Percentiles rank a stretch among this genome's conserved stretches.
phyloP scores from a whole-genome alignment of 2,888 invertebrate species.

The Sylvicola cinctus region DNA sequence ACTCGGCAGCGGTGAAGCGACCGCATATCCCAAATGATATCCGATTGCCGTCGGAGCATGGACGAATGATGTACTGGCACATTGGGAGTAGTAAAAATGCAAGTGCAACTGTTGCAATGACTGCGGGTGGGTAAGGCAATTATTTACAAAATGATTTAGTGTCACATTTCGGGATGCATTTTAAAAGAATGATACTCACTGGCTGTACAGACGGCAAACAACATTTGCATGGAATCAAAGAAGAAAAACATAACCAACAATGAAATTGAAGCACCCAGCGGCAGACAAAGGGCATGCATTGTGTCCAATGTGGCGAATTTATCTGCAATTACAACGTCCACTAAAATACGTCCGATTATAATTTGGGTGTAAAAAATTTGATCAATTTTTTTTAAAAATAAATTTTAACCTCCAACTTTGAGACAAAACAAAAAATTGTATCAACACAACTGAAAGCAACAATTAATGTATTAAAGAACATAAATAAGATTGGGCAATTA shows the following conservation, averaged over 20 bases:
- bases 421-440: constrained; percentile 1
- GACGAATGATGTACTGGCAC: constrained; percentile 86
- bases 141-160: constrained; percentile 5
- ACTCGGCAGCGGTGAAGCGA: constrained; percentile 83
- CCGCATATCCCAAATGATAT: constrained; percentile 84
- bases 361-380: no score
- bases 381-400: no score
- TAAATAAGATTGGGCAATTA: constrained; percentile 12
- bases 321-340: constrained; percentile 16
- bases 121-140: constrained; percentile 27
- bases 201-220: constrained; percentile 90
- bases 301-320: constrained; percentile 87
- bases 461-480: no score
- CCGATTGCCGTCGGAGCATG: constrained; percentile 64
- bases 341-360: constrained; percentile 4
- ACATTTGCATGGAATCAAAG: constrained; percentile 96
- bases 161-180: background rate
- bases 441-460: no score
- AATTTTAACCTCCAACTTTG: no score
- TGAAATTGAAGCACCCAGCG: constrained; percentile 87
- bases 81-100: constrained; percentile 91
- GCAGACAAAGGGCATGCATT: constrained; percentile 92
- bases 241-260: constrained; percentile 96
- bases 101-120: constrained; percentile 90
- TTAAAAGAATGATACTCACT: constrained; percentile 39